Base-by-base conservation (phyloP, 2,888 invertebrate species). In the Sesamia inferens region DNA sequence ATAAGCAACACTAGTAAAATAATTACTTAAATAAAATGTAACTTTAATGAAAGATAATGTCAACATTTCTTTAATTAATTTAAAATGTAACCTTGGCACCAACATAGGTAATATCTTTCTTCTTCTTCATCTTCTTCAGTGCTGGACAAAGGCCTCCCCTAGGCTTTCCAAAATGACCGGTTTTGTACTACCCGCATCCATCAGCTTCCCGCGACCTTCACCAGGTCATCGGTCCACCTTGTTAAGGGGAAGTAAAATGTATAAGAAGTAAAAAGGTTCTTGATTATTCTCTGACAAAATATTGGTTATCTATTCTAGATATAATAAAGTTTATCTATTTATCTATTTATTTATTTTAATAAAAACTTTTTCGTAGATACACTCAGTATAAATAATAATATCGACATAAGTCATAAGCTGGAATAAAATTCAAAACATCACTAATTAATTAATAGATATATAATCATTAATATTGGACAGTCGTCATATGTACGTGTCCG, bases 401-500 rank as follows among this genome's bases (percentile, higher is more conserved):
- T 47, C 5, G 24, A 70, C 48, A 57, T 59, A 47, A 68, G n/a
- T 48, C 24, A 64, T 51, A 58, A 44, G 42, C 13, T 24, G 48
- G 54, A 65, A 44, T 57, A 54, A 65, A 73, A 73, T 55, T 31
- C 11, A n/a, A 31, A 59, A 72, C 31, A 64, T 67, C 66, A 67
- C 51, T 72, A 74, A 74, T 73, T 78, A 80, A 78, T 76, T 61
- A 78, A 31, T 16, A 47, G 7, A 58, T 70, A 63, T 62, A 67
- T 71, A 61, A 61, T 69, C 44, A 66, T 42, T 61, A 73, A 54
- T 44, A 68, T 63, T 71, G 55, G 61, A 39, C 74, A 74, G 68
- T 74, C 78, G 71, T 77, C 48, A 39, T 51, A 74, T 74, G 66
- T 78, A 74, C 71, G 68, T 71, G 48, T 66, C 64, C 58, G 64